Percentiles rank a stretch among this genome's conserved stretches.
phyloP scores from a whole-genome alignment of 2,888 invertebrate species.

The Epinotia brunnichana region DNA sequence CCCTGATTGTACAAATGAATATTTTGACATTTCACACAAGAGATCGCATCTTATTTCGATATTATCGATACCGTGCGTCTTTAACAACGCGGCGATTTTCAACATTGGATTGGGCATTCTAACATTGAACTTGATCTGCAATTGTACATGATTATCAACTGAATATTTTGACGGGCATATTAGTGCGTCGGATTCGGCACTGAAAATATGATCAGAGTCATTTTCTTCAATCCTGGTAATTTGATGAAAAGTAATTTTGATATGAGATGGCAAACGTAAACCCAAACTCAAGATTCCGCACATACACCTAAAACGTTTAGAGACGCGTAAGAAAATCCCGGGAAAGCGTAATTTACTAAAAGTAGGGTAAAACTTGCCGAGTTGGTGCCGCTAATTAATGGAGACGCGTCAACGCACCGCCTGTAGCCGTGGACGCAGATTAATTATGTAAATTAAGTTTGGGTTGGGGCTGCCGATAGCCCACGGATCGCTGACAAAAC shows the following conservation, averaged over 20 bases:
- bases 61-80: not conserved
- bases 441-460: slow-evolving; percentile 73
- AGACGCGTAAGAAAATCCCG: slow-evolving; percentile 32
- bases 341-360: slow-evolving; percentile 45
- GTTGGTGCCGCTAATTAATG: slow-evolving; percentile 61
- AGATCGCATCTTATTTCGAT: no score
- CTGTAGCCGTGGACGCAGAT: slow-evolving; percentile 61
- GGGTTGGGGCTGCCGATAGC: slow-evolving; percentile 65
- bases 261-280: not conserved
- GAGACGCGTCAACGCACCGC: slow-evolving; percentile 57
- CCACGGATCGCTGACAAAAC: slow-evolving; percentile 63
- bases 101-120: not conserved
- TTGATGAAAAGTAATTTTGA: slow-evolving; percentile 7
- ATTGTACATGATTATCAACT: not conserved
- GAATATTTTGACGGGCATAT: not conserved
- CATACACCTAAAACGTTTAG: slow-evolving; percentile 30
- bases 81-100: not conserved
- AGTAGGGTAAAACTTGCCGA: slow-evolving; percentile 51
- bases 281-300: not conserved
- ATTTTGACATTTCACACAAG: not conserved
- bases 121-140: not conserved
- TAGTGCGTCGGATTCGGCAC: no score
- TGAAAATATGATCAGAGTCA: no score
- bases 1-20: not conserved
- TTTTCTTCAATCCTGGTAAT: not conserved